Percentiles rank a stretch among this genome's conserved stretches.
Conservation (phyloP, 2,113 vertebrate species). For the Indri indri region DNA sequence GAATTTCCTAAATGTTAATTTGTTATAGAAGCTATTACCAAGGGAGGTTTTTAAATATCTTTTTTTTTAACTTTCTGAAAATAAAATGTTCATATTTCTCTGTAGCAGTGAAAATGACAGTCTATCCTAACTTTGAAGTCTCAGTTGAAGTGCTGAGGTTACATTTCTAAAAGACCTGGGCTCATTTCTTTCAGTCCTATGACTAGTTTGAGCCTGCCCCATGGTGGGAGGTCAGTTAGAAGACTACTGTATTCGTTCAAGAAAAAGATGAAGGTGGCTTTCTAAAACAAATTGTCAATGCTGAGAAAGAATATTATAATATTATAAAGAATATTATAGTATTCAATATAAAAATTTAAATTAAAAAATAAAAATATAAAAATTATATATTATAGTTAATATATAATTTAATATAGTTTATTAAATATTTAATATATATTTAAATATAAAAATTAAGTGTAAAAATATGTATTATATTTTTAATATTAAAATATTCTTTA, state of each 20-base stretch:
- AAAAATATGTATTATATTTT: too few relatives aligned
- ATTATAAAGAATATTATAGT: too few relatives aligned
- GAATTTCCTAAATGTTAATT: background rate
- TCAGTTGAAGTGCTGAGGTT: background rate
- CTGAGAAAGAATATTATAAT: background rate
- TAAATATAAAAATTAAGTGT: too few relatives aligned
- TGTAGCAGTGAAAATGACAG: background rate
- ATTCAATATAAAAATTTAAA: too few relatives aligned
- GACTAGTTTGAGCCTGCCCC: background rate
- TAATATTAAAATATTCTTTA: too few relatives aligned
- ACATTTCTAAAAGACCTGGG: background rate
- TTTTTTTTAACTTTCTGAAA: background rate
- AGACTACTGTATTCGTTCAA: too few relatives aligned
- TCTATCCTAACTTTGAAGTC: background rate
- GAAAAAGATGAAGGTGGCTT: background rate
- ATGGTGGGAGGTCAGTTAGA: background rate
- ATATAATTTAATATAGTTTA: too few relatives aligned
- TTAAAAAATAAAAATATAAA: too few relatives aligned
- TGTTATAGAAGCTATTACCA: background rate
- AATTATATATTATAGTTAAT: too few relatives aligned
- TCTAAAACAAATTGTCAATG: background rate
- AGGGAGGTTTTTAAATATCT: background rate
- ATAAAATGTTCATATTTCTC: background rate
- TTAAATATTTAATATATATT: background rate
- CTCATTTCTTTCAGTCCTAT: background rate